phyloP scores from a whole-genome alignment of 2,797 vertebrate species.

The Botia kubotai region DNA sequence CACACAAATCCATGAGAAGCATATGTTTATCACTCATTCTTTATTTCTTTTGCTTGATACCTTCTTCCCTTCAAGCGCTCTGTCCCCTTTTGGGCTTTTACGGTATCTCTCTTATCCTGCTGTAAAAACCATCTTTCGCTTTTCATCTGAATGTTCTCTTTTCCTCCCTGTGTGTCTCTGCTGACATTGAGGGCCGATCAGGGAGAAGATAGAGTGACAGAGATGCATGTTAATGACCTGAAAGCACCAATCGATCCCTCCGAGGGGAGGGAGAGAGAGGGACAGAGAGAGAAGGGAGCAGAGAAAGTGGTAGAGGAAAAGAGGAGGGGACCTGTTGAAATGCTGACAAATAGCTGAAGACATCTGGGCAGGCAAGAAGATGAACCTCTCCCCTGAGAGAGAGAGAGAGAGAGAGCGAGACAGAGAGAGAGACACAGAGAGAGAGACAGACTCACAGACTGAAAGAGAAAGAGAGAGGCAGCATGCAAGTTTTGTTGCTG shows the following conservation, averaged over 20 bases:
- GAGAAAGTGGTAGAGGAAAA: background rate
- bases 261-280: slow-evolving; percentile 35
- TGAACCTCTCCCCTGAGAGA: slow-evolving; percentile 34
- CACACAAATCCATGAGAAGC: slow-evolving; percentile 7
- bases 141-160: slow-evolving; percentile 39
- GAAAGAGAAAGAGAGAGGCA: background rate
- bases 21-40: slow-evolving; percentile 57
- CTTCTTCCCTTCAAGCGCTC: slow-evolving; percentile 48
- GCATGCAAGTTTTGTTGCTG: background rate
- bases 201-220: slow-evolving; percentile 54
- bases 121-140: background rate
- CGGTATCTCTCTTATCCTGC: slow-evolving; percentile 54
- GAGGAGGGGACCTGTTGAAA: slow-evolving; percentile 41
- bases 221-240: slow-evolving; percentile 60
- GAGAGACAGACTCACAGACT: background rate
- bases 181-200: slow-evolving; percentile 43
- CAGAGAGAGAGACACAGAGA: background rate
- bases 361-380: slow-evolving; percentile 48
- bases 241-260: slow-evolving; percentile 51
- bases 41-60: slow-evolving; percentile 42
- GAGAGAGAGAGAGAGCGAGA: background rate
- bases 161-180: slow-evolving; percentile 43
- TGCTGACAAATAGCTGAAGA: slow-evolving; percentile 45
- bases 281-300: background rate
- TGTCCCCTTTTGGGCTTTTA: slow-evolving; percentile 51